phyloP scores from a whole-genome alignment of 1,140 invertebrate genomes.

The Chymomyza costata region DNA sequence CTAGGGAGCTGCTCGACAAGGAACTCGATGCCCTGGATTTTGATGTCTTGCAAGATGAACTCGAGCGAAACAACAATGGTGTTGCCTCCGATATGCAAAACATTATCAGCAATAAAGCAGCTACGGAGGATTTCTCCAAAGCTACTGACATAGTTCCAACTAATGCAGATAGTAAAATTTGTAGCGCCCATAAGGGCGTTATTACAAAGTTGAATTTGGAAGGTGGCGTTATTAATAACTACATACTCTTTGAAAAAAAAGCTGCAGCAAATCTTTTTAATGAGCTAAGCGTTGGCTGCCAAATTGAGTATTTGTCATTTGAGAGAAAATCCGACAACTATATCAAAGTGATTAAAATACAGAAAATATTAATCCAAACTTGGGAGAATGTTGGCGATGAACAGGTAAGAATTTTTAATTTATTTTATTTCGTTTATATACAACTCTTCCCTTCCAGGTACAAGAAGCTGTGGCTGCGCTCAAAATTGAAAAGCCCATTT shows the following conservation, averaged over 20 bases:
- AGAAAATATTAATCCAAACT: slow-evolving; percentile 26
- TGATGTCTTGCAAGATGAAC: slow-evolving; percentile 13
- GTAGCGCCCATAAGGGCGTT: slow-evolving; percentile 29
- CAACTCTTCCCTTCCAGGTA: slow-evolving; percentile 12
- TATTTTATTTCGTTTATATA: too few relatives aligned
- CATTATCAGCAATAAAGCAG: neutral
- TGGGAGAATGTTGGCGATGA: slow-evolving; percentile 33
- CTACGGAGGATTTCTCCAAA: neutral
- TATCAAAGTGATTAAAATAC: slow-evolving; percentile 41
- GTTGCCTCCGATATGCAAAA: slow-evolving; percentile 9
- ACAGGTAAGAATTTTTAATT: slow-evolving; percentile 4
- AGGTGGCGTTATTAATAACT: slow-evolving; percentile 35
- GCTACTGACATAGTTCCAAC: neutral
- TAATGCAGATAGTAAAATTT: neutral
- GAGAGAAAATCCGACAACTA: slow-evolving; percentile 7
- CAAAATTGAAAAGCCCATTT: slow-evolving; percentile 53
- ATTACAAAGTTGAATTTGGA: slow-evolving; percentile 35
- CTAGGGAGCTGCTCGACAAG: slow-evolving; percentile 52
- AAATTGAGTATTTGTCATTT: slow-evolving; percentile 45
- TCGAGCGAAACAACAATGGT: neutral
- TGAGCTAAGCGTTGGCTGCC: slow-evolving; percentile 36
- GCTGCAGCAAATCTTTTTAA: slow-evolving; percentile 12
- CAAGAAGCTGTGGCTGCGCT: slow-evolving; percentile 22
- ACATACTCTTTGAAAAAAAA: slow-evolving; percentile 28
- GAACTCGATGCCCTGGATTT: slow-evolving; percentile 52